These are phyloP conservation scores for Electrona antarctica DNA, from an alignment of 2,113 vertebrate species.

Conservation along the genomic window DNA sequence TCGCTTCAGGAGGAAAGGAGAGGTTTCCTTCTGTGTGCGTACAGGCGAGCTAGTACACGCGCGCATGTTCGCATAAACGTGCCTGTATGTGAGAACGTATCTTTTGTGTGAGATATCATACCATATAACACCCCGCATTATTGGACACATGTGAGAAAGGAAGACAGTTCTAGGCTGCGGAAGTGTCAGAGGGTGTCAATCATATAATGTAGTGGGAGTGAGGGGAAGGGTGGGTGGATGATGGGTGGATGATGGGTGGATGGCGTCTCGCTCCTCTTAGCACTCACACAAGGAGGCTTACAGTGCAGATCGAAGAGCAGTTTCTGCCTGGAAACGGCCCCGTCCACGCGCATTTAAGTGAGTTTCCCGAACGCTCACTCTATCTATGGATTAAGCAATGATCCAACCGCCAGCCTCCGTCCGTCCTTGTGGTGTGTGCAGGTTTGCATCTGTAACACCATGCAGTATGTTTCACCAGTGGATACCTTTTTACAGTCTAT, in stretches of 20 bases:
- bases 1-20: no score
- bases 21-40: no score
- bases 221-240: slow-evolving; percentile 4
- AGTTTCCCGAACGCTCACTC: slow-evolving; percentile 60
- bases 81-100: no score
- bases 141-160: neutral
- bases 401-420: neutral
- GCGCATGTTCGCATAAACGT: no score
- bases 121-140: no score
- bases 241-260: neutral
- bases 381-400: slow-evolving; percentile 61
- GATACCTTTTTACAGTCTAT: no score
- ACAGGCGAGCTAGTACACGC: no score
- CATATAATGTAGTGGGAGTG: slow-evolving; percentile 22
- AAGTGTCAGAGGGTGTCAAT: slow-evolving; percentile 8
- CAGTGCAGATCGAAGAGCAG: slow-evolving; percentile 33
- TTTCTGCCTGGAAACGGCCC: slow-evolving; percentile 53
- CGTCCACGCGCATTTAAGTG: slow-evolving; percentile 48
- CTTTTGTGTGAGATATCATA: no score
- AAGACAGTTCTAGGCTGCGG: slow-evolving; percentile 1
- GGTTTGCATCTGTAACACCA: slow-evolving; percentile 7
- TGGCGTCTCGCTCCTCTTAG: slow-evolving; percentile 12
- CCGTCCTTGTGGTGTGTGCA: no score
- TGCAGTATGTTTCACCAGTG: slow-evolving; percentile 19
- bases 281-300: slow-evolving; percentile 56